Evolutionary conservation across 2,113 vertebrate genomes (phyloP).

Genomic region (Orientallactaga bullata): DNA sequence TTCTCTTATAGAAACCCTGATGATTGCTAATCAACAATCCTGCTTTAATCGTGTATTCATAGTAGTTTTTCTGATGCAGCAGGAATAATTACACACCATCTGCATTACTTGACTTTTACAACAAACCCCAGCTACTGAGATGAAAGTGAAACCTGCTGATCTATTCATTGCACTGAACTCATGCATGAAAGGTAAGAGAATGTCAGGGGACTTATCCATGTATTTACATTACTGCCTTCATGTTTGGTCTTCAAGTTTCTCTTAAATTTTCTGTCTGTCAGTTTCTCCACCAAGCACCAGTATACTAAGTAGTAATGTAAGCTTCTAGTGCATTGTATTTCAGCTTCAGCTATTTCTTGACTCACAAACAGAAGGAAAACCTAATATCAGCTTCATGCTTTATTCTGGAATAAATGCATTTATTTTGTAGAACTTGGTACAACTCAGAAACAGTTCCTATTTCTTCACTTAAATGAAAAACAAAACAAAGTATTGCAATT

Average conservation of each 20-base stretch:
- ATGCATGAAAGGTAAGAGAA: conserved; percentile 61
- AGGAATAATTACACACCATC: conserved; percentile 80
- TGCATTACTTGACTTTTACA: conserved; percentile 74
- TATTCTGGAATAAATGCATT: neutral
- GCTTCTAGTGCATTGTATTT: neutral
- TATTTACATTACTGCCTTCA: neutral
- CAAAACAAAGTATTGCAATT: neutral
- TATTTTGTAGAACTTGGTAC: neutral
- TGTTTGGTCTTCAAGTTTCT: neutral
- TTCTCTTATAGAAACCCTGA: conserved; percentile 54
- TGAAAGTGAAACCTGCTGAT: conserved; percentile 71
- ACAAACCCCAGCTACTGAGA: conserved; percentile 57
- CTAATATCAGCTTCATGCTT: neutral
- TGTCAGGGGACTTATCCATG: conserved; percentile 32
- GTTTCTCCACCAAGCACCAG: neutral
- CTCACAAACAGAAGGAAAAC: neutral
- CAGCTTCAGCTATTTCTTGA: neutral
- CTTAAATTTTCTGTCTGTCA: neutral
- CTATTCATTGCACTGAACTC: conserved; percentile 58
- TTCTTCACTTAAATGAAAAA: conserved; percentile 21
- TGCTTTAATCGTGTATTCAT: conserved; percentile 77
- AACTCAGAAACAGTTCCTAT: neutral
- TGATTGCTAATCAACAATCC: conserved; percentile 78
- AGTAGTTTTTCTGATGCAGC: conserved; percentile 69
- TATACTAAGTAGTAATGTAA: neutral